These are phyloP conservation scores for Drosophila mimica DNA, from an alignment of 2,888 invertebrate species.

Conservation along the genomic window DNA sequence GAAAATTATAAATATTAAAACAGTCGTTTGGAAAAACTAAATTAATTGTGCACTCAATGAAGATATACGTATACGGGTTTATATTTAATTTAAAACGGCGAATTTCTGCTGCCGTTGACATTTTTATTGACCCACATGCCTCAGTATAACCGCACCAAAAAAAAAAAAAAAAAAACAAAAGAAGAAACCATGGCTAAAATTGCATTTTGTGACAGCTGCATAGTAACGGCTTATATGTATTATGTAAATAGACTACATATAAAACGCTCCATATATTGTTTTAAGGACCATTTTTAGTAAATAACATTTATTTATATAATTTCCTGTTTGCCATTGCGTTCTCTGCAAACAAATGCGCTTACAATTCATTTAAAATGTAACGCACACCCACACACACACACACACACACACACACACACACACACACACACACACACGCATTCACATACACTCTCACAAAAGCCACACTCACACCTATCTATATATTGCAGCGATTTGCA, in stretches of 20 bases:
- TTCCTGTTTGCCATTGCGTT: constrained; percentile 61
- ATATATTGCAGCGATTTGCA: constrained; percentile 55
- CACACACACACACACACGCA: background rate
- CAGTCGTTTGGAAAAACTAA: constrained; percentile 33
- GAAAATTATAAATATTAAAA: constrained; percentile 67
- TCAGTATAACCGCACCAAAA: background rate
- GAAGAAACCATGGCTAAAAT: constrained; percentile 59
- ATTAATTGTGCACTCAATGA: constrained; percentile 40
- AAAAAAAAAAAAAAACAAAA: constrained; percentile 16
- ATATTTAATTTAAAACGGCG: constrained; percentile 60
- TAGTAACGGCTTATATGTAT: constrained; percentile 31
- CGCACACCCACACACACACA: constrained; percentile 27
- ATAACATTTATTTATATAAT: constrained; percentile 73
- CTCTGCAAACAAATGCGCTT: constrained; percentile 67
- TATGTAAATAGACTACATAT: constrained; percentile 10
- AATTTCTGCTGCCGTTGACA: constrained; percentile 68
- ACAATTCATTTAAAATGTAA: constrained; percentile 76
- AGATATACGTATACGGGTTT: constrained; percentile 39
- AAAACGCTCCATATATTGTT: constrained; percentile 36
- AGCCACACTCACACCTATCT: constrained; percentile 1
- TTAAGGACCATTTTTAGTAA: constrained; percentile 56
- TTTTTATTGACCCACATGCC: constrained; percentile 68
- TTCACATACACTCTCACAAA: constrained; percentile 1
- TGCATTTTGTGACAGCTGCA: constrained; percentile 60
- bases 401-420: constrained; percentile 3